A percentile compares a stretch with the other conserved stretches of the same genome.
Evolutionary conservation across 1,140 invertebrate species (phyloP).

Genomic region (Brachionus paranguensis): DNA sequence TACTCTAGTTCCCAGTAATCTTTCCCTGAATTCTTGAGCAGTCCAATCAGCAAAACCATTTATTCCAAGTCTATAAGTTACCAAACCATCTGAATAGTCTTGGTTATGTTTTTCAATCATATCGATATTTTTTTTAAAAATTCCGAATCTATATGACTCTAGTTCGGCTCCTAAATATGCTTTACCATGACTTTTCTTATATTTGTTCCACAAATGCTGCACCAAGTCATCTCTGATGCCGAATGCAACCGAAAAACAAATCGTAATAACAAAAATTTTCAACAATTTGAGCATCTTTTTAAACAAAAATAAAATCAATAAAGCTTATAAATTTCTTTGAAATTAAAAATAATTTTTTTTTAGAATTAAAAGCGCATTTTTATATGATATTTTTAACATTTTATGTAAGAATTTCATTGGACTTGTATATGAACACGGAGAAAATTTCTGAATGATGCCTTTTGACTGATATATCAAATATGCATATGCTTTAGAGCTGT

Average conservation of each 20-base stretch:
- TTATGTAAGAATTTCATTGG: neutral
- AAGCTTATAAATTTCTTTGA: neutral
- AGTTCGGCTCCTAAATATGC: conserved; percentile 1
- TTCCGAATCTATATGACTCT: neutral
- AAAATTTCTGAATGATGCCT: neutral
- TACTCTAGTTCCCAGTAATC: neutral
- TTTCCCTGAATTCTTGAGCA: conserved; percentile 33
- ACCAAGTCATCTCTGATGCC: conserved; percentile 10
- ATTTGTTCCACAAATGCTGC: conserved; percentile 37
- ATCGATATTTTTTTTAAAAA: conserved; percentile 45
- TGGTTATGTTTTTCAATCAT: conserved; percentile 47
- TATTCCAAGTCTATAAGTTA: conserved; percentile 47
- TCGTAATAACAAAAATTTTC: neutral
- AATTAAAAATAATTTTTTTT: neutral
- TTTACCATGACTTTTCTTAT: conserved; percentile 31
- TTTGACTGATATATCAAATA: neutral
- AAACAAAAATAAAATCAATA: neutral
- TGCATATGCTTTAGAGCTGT: neutral
- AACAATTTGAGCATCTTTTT: neutral
- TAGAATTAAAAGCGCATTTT: neutral
- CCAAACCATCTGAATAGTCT: conserved; percentile 44
- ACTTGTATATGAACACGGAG: neutral
- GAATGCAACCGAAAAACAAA: conserved; percentile 20
- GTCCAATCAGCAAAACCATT: conserved; percentile 50
- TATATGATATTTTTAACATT: neutral